phyloP scores from a whole-genome alignment of 2,113 vertebrate species.

The Coracopsis vasa region DNA sequence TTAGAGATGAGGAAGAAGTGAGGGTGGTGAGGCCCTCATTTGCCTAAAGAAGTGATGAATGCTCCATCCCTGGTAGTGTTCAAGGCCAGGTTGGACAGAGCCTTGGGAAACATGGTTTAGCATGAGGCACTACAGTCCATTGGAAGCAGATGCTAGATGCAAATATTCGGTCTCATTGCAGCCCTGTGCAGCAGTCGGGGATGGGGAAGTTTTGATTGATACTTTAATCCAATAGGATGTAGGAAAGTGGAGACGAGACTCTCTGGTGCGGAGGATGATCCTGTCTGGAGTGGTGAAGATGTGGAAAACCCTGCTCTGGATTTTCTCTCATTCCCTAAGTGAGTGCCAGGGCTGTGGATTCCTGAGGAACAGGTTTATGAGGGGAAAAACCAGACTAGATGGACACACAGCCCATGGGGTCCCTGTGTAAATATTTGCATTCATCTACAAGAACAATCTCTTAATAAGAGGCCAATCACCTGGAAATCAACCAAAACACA shows the following conservation, averaged over 20 bases:
- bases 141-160: not conserved
- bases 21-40: not conserved
- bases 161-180: not conserved
- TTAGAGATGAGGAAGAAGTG: not conserved
- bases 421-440: slow-evolving; percentile 10
- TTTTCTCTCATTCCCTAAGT: not conserved
- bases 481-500: not conserved
- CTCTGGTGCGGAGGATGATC: not conserved
- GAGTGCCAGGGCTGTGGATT: not conserved
- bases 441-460: not conserved
- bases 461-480: slow-evolving; percentile 26
- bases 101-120: not conserved
- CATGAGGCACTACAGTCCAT: fast-evolving
- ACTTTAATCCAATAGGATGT: not conserved
- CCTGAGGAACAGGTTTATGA: slow-evolving; percentile 23
- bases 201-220: not conserved
- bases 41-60: not conserved
- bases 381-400: not conserved
- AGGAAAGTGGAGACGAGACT: not conserved
- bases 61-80: not conserved
- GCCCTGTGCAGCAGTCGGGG: not conserved
- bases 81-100: not conserved
- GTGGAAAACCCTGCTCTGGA: not conserved
- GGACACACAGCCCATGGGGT: not conserved
- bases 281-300: not conserved